Evolutionary conservation across 2,797 vertebrate genomes (phyloP).

Genomic region (Poliocrania exsul): DNA sequence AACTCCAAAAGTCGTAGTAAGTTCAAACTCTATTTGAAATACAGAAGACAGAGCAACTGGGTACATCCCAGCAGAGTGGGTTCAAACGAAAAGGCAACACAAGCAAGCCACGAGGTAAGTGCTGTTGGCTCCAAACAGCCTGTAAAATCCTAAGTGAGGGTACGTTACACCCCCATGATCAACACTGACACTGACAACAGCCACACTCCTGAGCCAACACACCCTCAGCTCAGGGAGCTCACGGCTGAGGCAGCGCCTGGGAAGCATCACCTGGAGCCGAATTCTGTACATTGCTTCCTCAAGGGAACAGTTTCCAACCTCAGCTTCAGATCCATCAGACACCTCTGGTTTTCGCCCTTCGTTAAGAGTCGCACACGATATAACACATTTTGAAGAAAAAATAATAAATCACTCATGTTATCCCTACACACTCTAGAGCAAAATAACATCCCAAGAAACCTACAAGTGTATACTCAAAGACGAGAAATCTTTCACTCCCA

Average conservation of each 20-base stretch:
- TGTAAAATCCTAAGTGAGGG: background rate
- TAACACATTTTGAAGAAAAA: background rate
- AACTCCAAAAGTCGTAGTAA: background rate
- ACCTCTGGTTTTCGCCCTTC: background rate
- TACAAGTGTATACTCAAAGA: background rate
- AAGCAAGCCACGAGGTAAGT: background rate
- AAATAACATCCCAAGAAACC: background rate
- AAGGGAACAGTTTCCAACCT: background rate
- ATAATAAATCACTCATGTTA: background rate
- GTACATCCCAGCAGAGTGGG: background rate
- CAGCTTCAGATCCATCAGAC: background rate
- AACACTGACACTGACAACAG: accelerated
- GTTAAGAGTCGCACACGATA: background rate
- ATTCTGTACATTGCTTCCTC: background rate
- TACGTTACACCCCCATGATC: accelerated
- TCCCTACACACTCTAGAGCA: background rate
- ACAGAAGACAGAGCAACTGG: background rate
- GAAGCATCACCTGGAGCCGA: background rate
- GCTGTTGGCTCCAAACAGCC: background rate
- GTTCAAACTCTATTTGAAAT: background rate
- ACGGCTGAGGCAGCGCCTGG: background rate
- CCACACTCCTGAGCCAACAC: background rate
- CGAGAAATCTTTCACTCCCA: background rate
- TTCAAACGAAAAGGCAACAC: background rate
- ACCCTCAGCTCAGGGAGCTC: background rate